phyloP scores from a whole-genome alignment of 1,140 invertebrate species.

The Cataglyphis hispanica region DNA sequence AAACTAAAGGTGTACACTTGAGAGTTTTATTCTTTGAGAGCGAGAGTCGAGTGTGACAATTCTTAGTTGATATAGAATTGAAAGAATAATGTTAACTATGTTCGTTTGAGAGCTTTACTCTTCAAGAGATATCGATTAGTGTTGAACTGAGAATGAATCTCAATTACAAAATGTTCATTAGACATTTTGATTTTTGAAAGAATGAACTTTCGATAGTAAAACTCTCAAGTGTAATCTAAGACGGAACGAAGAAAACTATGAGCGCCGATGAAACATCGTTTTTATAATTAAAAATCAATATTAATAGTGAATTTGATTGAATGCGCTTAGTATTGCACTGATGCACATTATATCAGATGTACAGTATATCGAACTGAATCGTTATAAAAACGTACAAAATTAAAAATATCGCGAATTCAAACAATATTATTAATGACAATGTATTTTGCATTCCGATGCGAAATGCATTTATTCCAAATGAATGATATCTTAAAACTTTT shows the following conservation, averaged over 20 bases:
- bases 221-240: slow-evolving; percentile 26
- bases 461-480: slow-evolving; percentile 21
- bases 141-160: not conserved
- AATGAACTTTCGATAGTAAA: not conserved
- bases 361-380: too few relatives aligned
- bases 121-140: not conserved
- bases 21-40: slow-evolving; percentile 6
- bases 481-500: slow-evolving; percentile 32
- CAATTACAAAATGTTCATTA: slow-evolving; percentile 1
- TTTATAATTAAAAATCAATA: slow-evolving; percentile 9
- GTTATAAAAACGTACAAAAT: not conserved
- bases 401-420: slow-evolving; percentile 18
- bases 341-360: too few relatives aligned
- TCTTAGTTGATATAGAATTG: not conserved
- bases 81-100: slow-evolving; percentile 4
- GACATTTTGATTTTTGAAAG: slow-evolving; percentile 2
- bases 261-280: slow-evolving; percentile 17
- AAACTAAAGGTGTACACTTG: not conserved
- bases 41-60: slow-evolving; percentile 11
- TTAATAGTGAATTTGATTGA: not conserved
- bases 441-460: not conserved
- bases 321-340: too few relatives aligned
- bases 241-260: slow-evolving; percentile 17
- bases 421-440: slow-evolving; percentile 10
- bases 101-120: slow-evolving; percentile 21